Percentiles rank a stretch among this genome's conserved stretches.
Evolutionary conservation across 2,113 vertebrate species (phyloP).

Genomic region (Platichthys flesus): DNA sequence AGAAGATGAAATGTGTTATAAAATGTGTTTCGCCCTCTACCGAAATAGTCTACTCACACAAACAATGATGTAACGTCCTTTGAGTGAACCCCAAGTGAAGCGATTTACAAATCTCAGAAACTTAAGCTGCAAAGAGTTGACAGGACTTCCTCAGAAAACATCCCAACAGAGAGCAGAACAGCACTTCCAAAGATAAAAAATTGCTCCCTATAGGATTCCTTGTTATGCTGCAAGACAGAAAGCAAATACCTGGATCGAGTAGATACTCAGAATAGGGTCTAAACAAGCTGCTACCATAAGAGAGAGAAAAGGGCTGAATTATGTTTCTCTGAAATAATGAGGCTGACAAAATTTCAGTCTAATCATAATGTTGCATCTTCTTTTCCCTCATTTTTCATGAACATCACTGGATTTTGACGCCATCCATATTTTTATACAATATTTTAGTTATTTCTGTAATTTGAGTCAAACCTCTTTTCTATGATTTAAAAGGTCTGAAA

Average conservation of each 20-base stretch:
- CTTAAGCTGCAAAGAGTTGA: conserved; percentile 1
- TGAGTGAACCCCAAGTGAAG: neutral
- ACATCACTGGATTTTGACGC: neutral
- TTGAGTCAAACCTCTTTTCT: neutral
- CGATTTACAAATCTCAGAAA: conserved; percentile 21
- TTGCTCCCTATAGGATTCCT: conserved; percentile 19
- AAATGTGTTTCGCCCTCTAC: neutral
- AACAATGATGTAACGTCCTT: neutral
- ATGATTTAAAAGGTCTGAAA: conserved; percentile 20
- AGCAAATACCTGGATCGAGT: conserved; percentile 18
- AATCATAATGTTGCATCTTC: no score
- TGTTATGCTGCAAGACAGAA: conserved; percentile 21
- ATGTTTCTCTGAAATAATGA: neutral
- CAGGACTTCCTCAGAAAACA: conserved; percentile 2
- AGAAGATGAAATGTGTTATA: conserved; percentile 24
- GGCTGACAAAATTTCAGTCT: neutral
- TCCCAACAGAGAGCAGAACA: conserved; percentile 6
- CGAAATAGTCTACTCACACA: neutral
- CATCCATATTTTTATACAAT: no score
- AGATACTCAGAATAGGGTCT: neutral
- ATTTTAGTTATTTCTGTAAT: no score
- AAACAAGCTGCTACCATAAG: conserved; percentile 20
- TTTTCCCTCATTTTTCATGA: neutral
- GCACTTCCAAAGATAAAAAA: conserved; percentile 11
- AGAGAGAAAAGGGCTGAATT: neutral